A percentile compares a stretch with the other conserved stretches of the same genome.
Conservation (phyloP, 2,888 invertebrate species). For the Chalcosyrphus nemorum region DNA sequence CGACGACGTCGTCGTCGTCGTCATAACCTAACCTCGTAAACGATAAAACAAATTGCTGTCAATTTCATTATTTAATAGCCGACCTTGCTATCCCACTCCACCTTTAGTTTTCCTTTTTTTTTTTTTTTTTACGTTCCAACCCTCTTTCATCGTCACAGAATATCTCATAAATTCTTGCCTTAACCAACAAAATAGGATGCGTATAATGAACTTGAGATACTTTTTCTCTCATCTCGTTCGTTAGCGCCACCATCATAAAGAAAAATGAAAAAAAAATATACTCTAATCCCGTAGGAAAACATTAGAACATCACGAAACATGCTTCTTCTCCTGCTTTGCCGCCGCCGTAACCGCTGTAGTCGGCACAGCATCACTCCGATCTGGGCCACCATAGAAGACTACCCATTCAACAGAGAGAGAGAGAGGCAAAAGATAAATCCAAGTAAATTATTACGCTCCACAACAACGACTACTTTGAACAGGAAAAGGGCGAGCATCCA, state of each 20-base stretch:
- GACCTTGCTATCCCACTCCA: conserved; percentile 57
- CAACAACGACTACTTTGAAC: conserved; percentile 18
- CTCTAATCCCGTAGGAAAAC: conserved; percentile 42
- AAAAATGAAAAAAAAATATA: conserved; percentile 7
- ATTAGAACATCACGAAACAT: conserved; percentile 33
- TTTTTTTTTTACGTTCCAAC: no score
- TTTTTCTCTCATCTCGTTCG: conserved; percentile 32
- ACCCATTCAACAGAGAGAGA: conserved; percentile 53
- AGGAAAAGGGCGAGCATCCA: conserved; percentile 37
- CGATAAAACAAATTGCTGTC: conserved; percentile 71
- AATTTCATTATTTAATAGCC: conserved; percentile 68
- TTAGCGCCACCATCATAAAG: conserved; percentile 64
- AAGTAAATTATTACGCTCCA: conserved; percentile 48
- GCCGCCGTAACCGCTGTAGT: neutral
- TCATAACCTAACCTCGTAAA: conserved; percentile 45
- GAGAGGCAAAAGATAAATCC: conserved; percentile 33
- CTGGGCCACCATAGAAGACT: conserved; percentile 63
- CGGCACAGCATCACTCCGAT: conserved; percentile 5
- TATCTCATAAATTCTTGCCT: conserved; percentile 50
- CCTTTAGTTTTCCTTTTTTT: no score
- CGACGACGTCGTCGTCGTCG: conserved; percentile 1
- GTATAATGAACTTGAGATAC: conserved; percentile 45
- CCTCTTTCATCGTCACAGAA: conserved; percentile 54
- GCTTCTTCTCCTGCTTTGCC: conserved; percentile 17
- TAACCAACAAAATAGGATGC: neutral